Evolutionary conservation across 2,797 vertebrate genomes (phyloP).

Genomic region (Novumbra hubbsi): DNA sequence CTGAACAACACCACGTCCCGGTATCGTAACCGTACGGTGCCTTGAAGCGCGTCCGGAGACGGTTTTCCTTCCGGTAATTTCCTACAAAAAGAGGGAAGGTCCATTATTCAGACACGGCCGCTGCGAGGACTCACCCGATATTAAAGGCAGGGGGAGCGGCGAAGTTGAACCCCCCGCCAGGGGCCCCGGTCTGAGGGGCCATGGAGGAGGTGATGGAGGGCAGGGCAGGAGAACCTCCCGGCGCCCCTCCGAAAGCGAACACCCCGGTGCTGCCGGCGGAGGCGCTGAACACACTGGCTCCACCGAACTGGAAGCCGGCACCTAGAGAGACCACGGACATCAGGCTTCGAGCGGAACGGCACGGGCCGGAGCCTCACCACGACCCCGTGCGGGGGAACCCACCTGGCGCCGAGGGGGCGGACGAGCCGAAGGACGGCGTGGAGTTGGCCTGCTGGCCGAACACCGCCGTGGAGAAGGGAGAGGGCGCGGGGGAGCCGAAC

Average conservation of each 20-base stretch:
- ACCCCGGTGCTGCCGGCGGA: conserved; percentile 71
- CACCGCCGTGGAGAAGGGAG: conserved; percentile 76
- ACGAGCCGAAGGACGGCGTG: conserved; percentile 81
- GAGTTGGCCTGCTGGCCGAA: conserved; percentile 84
- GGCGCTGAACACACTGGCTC: conserved; percentile 79
- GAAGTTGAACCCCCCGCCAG: conserved; percentile 78
- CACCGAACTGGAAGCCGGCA: conserved; percentile 86
- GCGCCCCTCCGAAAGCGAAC: conserved; percentile 83
- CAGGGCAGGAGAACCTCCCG: conserved; percentile 63
- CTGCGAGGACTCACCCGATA: conserved; percentile 78
- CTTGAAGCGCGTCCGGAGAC: no score
- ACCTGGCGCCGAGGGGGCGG: conserved; percentile 66
- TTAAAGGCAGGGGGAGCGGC: conserved; percentile 74
- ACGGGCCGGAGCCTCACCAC: no score
- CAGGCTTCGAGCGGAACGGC: not conserved
- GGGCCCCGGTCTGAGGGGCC: conserved; percentile 61
- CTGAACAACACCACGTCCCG: no score
- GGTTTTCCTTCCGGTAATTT: no score
- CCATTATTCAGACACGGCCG: not conserved
- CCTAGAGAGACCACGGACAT: conserved; percentile 54
- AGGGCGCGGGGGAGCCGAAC: conserved; percentile 79
- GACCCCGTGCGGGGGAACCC: not conserved
- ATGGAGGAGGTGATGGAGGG: conserved; percentile 73
- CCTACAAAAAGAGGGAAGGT: no score
- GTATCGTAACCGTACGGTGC: no score